phyloP scores from a whole-genome alignment of 1,140 invertebrate genomes.

The Paraescarpia echinospica region DNA sequence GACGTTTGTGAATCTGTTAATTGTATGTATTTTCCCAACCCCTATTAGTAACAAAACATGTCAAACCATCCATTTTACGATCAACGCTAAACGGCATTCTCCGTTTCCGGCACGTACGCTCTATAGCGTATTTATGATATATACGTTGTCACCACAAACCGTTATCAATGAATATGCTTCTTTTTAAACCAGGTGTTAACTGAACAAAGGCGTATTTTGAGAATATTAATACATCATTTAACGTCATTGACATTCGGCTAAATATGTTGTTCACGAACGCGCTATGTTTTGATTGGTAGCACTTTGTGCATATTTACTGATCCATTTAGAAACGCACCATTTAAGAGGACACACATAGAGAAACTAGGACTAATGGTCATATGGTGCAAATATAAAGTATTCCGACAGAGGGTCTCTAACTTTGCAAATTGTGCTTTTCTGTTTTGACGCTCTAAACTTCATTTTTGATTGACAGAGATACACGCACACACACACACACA shows the following conservation, averaged over 20 bases:
- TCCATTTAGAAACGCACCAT: neutral
- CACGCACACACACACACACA: slow-evolving; percentile 15
- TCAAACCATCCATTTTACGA: no score
- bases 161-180: no score
- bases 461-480: slow-evolving; percentile 12
- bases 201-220: neutral
- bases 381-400: neutral
- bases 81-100: no score
- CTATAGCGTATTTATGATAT: no score
- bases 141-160: no score
- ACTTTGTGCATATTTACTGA: neutral
- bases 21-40: no score
- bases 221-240: neutral
- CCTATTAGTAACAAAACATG: no score
- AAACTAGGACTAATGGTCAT: neutral
- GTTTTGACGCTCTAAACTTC: neutral
- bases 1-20: no score
- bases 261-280: neutral
- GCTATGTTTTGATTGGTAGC: neutral
- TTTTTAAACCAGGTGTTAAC: neutral
- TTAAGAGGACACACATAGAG: neutral
- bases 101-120: no score
- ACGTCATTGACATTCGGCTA: neutral
- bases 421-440: neutral
- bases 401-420: neutral